Percentiles rank a stretch among this genome's conserved stretches.
These are phyloP conservation scores for Nyctibius grandis DNA, from an alignment of 2,797 vertebrate genomes.

Conservation along the genomic window DNA sequence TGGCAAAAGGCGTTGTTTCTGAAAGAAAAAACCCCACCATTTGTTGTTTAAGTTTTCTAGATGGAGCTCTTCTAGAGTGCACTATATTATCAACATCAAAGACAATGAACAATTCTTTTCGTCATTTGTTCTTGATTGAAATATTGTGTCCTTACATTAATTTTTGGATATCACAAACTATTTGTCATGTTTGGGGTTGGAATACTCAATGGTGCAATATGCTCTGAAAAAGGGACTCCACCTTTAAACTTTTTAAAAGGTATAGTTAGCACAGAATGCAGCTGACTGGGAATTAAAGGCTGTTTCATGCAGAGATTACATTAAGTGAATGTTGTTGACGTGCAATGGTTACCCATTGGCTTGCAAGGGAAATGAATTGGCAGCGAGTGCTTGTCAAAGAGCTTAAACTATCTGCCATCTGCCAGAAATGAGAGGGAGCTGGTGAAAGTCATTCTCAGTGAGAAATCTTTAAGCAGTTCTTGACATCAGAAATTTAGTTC, in stretches of 20 bases:
- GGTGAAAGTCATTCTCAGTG: constrained; percentile 8
- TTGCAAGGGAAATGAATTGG: background rate
- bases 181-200: background rate
- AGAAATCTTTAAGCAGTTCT: background rate
- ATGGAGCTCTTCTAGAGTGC: background rate
- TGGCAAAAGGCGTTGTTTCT: background rate
- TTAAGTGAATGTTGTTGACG: background rate
- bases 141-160: background rate
- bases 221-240: background rate
- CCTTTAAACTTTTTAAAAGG: background rate
- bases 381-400: background rate
- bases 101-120: background rate
- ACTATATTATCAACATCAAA: background rate
- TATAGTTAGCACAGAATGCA: background rate
- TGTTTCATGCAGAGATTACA: background rate
- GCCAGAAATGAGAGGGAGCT: constrained; percentile 6
- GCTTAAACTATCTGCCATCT: constrained; percentile 9
- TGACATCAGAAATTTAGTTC: constrained; percentile 13
- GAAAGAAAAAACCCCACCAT: background rate
- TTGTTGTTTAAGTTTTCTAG: background rate
- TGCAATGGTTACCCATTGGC: background rate
- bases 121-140: background rate
- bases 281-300: background rate
- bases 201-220: background rate
- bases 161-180: background rate